These are phyloP conservation scores for Furcula furcula DNA, from an alignment of 2,888 invertebrate species.

Conservation along the genomic window DNA sequence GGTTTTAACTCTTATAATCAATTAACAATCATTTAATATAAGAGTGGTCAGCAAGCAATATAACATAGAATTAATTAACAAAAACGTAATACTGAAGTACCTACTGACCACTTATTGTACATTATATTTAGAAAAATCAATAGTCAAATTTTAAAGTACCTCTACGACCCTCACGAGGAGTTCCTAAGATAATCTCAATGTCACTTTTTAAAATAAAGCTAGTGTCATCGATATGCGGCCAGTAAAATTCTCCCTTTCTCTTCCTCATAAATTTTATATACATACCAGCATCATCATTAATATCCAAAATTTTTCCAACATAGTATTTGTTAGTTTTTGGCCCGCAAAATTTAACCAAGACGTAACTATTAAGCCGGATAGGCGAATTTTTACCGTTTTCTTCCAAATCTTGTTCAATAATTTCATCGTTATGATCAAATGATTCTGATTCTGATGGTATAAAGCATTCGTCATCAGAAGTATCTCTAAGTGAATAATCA, in stretches of 20 bases:
- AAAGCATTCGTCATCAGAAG: constrained; percentile 11
- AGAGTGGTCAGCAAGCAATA: too few relatives aligned
- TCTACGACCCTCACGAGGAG: constrained; percentile 9
- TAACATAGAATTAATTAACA: too few relatives aligned
- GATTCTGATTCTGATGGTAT: constrained; percentile 9
- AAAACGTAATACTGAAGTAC: too few relatives aligned
- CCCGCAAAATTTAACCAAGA: constrained; percentile 8
- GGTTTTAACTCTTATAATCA: too few relatives aligned
- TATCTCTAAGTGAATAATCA: constrained; percentile 12
- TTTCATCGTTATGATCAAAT: constrained; percentile 9
- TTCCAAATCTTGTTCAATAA: constrained; percentile 9
- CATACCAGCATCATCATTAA: constrained; percentile 3
- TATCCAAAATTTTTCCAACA: constrained; percentile 6
- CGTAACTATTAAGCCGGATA: constrained; percentile 9
- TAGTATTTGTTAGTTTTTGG: constrained; percentile 8
- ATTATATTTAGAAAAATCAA: too few relatives aligned
- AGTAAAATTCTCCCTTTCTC: constrained; percentile 8
- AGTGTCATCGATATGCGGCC: constrained; percentile 6
- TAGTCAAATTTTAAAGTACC: constrained; percentile 7
- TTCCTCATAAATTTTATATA: constrained; percentile 10
- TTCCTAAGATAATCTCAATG: constrained; percentile 7
- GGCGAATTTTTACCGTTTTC: constrained; percentile 5
- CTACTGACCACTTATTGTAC: too few relatives aligned
- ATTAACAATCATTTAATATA: too few relatives aligned
- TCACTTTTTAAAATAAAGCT: constrained; percentile 6